Base-by-base conservation (phyloP, 2,888 invertebrate genomes). In the Smittia aterrima region DNA sequence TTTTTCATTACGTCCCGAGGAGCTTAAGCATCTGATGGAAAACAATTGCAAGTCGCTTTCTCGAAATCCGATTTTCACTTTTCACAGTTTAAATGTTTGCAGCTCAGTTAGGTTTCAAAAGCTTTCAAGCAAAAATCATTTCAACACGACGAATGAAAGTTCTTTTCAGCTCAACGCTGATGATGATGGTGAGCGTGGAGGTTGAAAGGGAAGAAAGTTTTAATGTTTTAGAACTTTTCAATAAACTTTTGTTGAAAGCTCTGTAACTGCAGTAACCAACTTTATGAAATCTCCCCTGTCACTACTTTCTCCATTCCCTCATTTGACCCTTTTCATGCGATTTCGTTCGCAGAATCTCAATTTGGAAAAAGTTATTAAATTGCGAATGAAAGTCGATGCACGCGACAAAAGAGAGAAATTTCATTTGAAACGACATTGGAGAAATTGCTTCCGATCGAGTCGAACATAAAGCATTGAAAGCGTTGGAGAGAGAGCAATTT, bases 1-100 rank as follows among this genome's bases (percentile, higher is more conserved):
- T 54, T 71, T 24, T 22, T 71, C 70, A 71, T 71, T 71, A 71
- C 38, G 11, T 7, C 38, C 38, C 4, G 11, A 38, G 38, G 4
- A 11, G 38, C 38, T 38, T 38, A 38, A 38, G 38, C 38, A 7
- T 38, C 38, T 11, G 38, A 38, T 38, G 38, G 38, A 38, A 38
- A 38, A 38, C 4, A 38, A 38, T 11, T 38, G 38, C 38, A 38
- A 7, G 38, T 38, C 38, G 38, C 38, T n/a, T n/a, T n/a, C 38
- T 38, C 11, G 38, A 38, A 38, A 38, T 38, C 38, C 6, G 38
- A 38, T 38, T 38, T 38, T 38, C 38, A 38, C 4, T 38, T 38
- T 38, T 4, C 38, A 38, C n/a, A n/a, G n/a, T n/a, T n/a, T n/a
- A n/a, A n/a, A n/a, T n/a, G n/a, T n/a, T n/a, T n/a, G 38, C 38